Evolutionary conservation across 2,113 vertebrate species (phyloP), one percentile per base, ranked within the genome.

Genomic region (Sphyrna mokarran): DNA sequence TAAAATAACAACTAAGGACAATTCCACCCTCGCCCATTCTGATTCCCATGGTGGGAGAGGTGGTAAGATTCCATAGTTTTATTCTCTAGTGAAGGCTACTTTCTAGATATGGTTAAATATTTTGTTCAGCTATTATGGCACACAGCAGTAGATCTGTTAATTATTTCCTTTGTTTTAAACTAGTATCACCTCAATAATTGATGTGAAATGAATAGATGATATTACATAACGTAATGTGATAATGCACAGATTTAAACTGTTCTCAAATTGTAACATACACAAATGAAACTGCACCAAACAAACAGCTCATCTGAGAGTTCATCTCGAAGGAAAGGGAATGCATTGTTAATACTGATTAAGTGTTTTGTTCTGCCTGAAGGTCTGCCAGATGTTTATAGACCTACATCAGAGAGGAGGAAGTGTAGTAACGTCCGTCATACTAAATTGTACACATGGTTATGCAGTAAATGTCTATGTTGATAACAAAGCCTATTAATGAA

Each of bases 331-430:
- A 96, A 76, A 97, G 97, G 97, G 97, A 97, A 97, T 97, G 97
- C 96, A 96, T 97, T 97, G 97, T 97, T 97, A 97, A 97, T 97
- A 96, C 97, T 97, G 97, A 97, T 98, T 97, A 97, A 98, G 97
- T 97, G 96, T 97, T 97, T 97, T 97, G 97, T 97, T 97, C 97
- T 97, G 96, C 97, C 97, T 97, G 96, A 97, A 95, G 97, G 97
- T 97, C 97, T 97, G 97, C 97, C 96, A 96, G 96, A 97, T 97
- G 97, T 97, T 97, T 97, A 96, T 96, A 96, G 96, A 97, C 95
- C 61, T 16, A 97, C 96, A 94, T 96, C 95, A 96, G 96, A 96
- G 96, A 96, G 29, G 40, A 26, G 43, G 4, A 40, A 69, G 58
- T 26, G 91, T 94, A 26, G 18, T 20, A 69, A 70, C 66, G 1